Conservation (phyloP, 2,113 vertebrate species). For the Talpa occidentalis region DNA sequence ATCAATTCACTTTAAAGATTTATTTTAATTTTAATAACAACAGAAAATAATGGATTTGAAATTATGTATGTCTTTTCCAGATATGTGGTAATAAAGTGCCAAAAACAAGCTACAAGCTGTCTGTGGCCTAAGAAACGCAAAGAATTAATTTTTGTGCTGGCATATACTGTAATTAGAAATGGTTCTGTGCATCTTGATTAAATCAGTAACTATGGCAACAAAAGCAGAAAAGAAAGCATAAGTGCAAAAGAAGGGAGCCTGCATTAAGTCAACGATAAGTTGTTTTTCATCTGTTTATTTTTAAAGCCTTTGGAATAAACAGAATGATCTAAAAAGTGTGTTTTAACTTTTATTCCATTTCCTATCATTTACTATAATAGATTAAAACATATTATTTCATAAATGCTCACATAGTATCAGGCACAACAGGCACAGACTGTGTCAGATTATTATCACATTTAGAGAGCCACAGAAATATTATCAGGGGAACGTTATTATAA, state of each 20-base stretch:
- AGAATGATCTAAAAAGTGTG: conserved; percentile 64
- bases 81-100: conserved; percentile 82
- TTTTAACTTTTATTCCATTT: conserved; percentile 50
- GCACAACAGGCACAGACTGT: neutral
- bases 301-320: conserved; percentile 68
- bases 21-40: conserved; percentile 78
- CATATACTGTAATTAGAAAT: conserved; percentile 90
- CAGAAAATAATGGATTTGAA: conserved; percentile 79
- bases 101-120: conserved; percentile 86
- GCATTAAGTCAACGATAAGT: conserved; percentile 80
- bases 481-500: neutral
- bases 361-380: conserved; percentile 41
- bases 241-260: conserved; percentile 81
- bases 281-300: conserved; percentile 82
- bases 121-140: conserved; percentile 84
- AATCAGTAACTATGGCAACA: conserved; percentile 89
- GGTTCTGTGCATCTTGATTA: conserved; percentile 87
- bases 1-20: conserved; percentile 60
- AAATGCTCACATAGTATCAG: neutral
- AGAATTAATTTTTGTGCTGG: conserved; percentile 89
- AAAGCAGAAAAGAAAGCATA: conserved; percentile 78
- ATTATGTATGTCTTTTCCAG: conserved; percentile 74
- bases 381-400: conserved; percentile 44
- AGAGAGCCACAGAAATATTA: neutral
- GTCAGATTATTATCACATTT: neutral